Percentiles rank a stretch among this genome's conserved stretches.
Conservation (phyloP, 2,888 invertebrate species). For the Meloe dianella region DNA sequence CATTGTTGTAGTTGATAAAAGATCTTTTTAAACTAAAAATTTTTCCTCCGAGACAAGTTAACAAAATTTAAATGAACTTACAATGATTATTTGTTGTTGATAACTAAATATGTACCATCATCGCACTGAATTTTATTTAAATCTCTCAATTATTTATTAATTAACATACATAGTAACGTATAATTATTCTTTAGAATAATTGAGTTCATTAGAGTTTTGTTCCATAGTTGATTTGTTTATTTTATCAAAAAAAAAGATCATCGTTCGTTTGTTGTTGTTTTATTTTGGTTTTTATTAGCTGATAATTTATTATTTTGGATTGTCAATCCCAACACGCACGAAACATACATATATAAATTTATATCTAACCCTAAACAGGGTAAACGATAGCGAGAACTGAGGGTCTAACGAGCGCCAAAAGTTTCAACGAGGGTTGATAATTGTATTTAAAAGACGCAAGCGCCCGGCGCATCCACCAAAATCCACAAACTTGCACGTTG, state of each 20-base stretch:
- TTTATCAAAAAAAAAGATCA: background rate
- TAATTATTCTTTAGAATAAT: background rate
- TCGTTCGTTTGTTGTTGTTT: no score
- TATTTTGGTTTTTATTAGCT: background rate
- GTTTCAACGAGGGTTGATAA: conserved; percentile 3
- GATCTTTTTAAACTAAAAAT: no score
- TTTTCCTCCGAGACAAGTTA: no score
- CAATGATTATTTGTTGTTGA: background rate
- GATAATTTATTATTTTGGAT: background rate
- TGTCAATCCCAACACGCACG: background rate
- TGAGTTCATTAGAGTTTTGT: background rate
- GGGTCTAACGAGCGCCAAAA: background rate
- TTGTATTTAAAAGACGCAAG: background rate
- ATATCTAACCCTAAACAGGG: background rate
- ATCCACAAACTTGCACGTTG: background rate
- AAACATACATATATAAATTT: background rate
- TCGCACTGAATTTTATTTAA: background rate
- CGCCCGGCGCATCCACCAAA: conserved; percentile 8
- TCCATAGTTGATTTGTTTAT: background rate
- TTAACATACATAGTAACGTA: background rate
- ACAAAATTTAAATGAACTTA: background rate
- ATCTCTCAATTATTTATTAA: background rate
- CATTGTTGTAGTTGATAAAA: background rate
- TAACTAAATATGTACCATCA: background rate
- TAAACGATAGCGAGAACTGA: background rate